A percentile compares a stretch with the other conserved stretches of the same genome.
phyloP scores from a whole-genome alignment of 2,888 invertebrate species.

The Dione juno region DNA sequence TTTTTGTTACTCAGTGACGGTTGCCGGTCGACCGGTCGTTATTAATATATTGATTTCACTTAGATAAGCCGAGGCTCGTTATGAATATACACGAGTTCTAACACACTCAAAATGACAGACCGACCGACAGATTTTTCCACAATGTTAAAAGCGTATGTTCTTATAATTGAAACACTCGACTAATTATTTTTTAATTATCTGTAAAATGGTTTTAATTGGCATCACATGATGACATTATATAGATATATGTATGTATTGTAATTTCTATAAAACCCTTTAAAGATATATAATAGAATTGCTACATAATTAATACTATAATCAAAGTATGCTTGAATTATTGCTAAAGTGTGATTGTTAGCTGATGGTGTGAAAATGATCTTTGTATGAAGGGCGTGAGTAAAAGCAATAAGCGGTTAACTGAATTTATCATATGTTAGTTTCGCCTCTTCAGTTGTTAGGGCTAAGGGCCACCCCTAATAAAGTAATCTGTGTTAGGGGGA shows the following conservation, averaged over 20 bases:
- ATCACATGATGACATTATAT: not conserved
- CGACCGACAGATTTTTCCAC: slow-evolving; percentile 1
- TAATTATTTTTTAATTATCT: slow-evolving; percentile 19
- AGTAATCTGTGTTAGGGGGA: slow-evolving; percentile 63
- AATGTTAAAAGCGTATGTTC: slow-evolving; percentile 3
- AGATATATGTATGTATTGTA: not conserved
- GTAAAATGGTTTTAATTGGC: not conserved
- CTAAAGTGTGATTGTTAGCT: slow-evolving; percentile 8
- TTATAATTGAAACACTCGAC: slow-evolving; percentile 12
- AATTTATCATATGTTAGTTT: slow-evolving; percentile 56
- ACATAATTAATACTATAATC: not conserved
- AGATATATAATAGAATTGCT: not conserved
- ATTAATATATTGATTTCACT: slow-evolving; percentile 74
- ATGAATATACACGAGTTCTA: slow-evolving; percentile 11
- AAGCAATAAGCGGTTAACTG: slow-evolving; percentile 43
- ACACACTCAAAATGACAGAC: not conserved
- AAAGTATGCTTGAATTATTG: slow-evolving; percentile 3
- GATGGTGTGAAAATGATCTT: slow-evolving; percentile 35
- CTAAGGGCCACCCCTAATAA: slow-evolving; percentile 65
- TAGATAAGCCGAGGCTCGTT: slow-evolving; percentile 55
- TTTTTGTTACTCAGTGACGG: slow-evolving; percentile 55
- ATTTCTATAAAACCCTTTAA: not conserved
- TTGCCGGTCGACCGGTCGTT: slow-evolving; percentile 53
- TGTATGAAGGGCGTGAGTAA: slow-evolving; percentile 32
- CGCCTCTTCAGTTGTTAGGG: slow-evolving; percentile 51